Evolutionary conservation across 1,140 invertebrate genomes (phyloP), one percentile per base, ranked within the genome.

Genomic region (Aphelenchoides besseyi): DNA sequence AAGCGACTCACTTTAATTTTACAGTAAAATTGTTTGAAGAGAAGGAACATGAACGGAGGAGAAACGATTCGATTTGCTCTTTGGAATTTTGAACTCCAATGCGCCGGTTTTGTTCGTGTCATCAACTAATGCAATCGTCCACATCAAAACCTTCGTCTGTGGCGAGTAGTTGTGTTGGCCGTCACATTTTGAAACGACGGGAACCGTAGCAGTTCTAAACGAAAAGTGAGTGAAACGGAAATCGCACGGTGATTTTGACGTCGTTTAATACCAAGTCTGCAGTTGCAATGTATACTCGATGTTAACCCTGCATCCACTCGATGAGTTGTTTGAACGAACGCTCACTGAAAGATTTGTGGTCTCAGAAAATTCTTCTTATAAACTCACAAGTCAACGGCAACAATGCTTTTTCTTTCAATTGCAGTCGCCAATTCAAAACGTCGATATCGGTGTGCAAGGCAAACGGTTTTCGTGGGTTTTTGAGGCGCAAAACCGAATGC

Each of bases 301-400:
- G 86, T 97, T 98, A 1, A 98, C 94, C 86, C 97, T 94, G 85
- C 94, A 97, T 70, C 91, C 92, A 82, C 90, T 90, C 0, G 91
- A 91, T 82, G 92, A 92, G 85, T 97, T 94, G 32, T 94, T 94
- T n/a, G 95, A 95, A 95, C 95, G 98, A 86, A 94, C 97, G 85
- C 97, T 98, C 78, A 98, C 92, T 95, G 79, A 59, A 87, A 81
- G 36, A 79, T 9, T 2, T n/a, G 16, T 68, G 35, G 18, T 23
- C n/a, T 32, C 26, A 30, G 1, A 5, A 12, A 16, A 3, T n/a
- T n/a, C n/a, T n/a, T n/a, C n/a, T n/a, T n/a, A 37, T 29, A 35
- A 70, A 71, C 75, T 69, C 68, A 82, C 81, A 62, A 36, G 80
- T 69, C 9, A 82, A 62, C 0, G 81, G 81, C 32, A 82, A 64